These are phyloP conservation scores for Parnassius smintheus DNA, from an alignment of 2,888 invertebrate species.

Conservation along the genomic window DNA sequence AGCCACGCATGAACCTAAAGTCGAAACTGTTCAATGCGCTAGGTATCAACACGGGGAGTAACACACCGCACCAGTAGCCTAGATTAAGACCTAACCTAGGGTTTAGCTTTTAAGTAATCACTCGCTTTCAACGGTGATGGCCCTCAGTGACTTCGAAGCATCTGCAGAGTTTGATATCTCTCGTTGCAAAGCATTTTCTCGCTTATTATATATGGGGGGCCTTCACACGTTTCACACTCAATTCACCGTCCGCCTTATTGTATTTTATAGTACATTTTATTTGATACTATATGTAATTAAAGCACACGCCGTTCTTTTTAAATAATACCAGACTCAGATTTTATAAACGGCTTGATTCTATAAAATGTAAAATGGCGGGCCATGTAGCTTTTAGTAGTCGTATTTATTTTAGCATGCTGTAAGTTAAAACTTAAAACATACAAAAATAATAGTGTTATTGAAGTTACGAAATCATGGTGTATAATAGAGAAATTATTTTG, in stretches of 20 bases:
- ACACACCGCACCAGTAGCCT: conserved; percentile 70
- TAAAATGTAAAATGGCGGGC: conserved; percentile 49
- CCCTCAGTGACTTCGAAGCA: conserved; percentile 27
- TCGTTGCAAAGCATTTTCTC: conserved; percentile 29
- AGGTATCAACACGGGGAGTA: conserved; percentile 86
- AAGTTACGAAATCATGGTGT: conserved; percentile 43
- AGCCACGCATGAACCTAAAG: conserved; percentile 89
- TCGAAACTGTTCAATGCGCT: conserved; percentile 92
- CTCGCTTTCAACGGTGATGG: conserved; percentile 39
- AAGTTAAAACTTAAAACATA: conserved; percentile 17
- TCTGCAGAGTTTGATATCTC: neutral
- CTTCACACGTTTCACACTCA: conserved; percentile 55
- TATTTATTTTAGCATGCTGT: conserved; percentile 77
- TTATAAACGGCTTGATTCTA: conserved; percentile 27
- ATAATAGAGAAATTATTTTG: conserved; percentile 48
- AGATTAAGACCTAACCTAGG: conserved; percentile 41
- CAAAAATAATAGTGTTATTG: conserved; percentile 41
- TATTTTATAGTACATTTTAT: conserved; percentile 40
- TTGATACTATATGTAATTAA: conserved; percentile 16
- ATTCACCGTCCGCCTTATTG: conserved; percentile 51
- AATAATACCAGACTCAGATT: conserved; percentile 1
- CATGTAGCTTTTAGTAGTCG: conserved; percentile 58
- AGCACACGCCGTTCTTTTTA: conserved; percentile 23
- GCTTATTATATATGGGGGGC: conserved; percentile 50
- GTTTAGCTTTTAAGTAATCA: conserved; percentile 39